Evolutionary conservation across 1,140 invertebrate genomes (phyloP), one percentile per base, ranked within the genome.

Genomic region (Brachionus manjavacas): DNA sequence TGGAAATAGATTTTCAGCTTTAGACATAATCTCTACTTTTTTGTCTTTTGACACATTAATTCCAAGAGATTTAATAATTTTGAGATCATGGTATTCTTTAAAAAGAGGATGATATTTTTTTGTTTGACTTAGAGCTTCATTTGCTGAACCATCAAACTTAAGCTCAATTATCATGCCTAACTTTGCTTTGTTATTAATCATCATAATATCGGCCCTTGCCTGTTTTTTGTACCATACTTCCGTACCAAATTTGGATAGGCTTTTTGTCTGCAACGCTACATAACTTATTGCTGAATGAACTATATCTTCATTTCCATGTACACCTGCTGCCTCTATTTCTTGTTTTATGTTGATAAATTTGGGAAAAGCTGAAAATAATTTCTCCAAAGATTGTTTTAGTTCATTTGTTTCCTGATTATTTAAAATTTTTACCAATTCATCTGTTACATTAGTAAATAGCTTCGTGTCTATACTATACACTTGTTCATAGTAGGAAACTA

Each of bases 301-400:
- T 74, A 74, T 25, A 16, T 74, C 70, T 31, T 74, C 70, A 74
- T 74, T 74, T 74, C 70, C 70, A 74, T 74, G 70, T n/a, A 74
- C 70, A 23, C 55, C 55, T 64, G 16, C 16, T 23, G 8, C 55
- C 23, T 64, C 16, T 64, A 64, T 64, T 23, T 64, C 55, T 64
- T 16, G 16, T 64, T 64, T 64, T 16, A 64, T n/a, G 12, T 64
- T 16, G 16, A 64, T 64, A 64, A 64, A 64, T 64, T 64, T 20
- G 23, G 55, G 55, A 64, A 64, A 64, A 8, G 55, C 55, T n/a
- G 55, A 20, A 64, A 64, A 64, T 23, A 64, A 64, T 64, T 64
- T 64, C 12, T 64, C 55, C 23, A 64, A 64, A 8, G 55, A 8
- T 8, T 64, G 4, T 64, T 20, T 25, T 64, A 64, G 23, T 64